These are phyloP conservation scores for Molossus molossus DNA, from an alignment of 2,797 vertebrate genomes.

Conservation along the genomic window DNA sequence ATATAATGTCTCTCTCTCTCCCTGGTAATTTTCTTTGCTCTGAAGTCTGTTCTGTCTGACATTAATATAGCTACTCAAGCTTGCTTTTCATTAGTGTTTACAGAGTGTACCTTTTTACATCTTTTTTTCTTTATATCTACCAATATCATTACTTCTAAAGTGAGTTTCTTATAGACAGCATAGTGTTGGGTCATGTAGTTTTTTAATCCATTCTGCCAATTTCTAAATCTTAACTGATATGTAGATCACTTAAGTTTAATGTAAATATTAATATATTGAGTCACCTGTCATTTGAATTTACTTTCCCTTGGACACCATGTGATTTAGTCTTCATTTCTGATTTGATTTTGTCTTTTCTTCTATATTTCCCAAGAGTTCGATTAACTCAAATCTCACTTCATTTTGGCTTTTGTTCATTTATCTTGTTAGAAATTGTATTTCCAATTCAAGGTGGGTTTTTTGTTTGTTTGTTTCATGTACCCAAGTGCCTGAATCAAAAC, in stretches of 20 bases:
- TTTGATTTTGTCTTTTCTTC: not conserved
- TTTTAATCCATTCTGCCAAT: not conserved
- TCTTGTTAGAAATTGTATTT: constrained; percentile 6
- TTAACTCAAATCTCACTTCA: not conserved
- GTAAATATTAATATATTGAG: not conserved
- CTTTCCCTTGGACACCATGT: not conserved
- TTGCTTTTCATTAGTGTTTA: not conserved
- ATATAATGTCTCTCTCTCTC: not conserved
- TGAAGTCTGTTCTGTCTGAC: not conserved
- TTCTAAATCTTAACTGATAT: not conserved
- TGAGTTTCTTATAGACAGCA: not conserved
- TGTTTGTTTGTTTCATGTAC: not conserved
- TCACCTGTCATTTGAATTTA: not conserved
- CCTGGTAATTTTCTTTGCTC: not conserved
- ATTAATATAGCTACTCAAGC: not conserved
- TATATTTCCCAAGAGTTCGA: not conserved
- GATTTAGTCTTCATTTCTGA: constrained; percentile 24
- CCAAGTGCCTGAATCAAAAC: not conserved
- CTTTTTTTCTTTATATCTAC: not conserved
- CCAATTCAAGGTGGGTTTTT: not conserved
- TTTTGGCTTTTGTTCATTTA: not conserved
- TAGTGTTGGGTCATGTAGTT: not conserved
- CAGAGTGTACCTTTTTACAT: not conserved
- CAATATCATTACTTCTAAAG: not conserved
- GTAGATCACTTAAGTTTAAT: constrained; percentile 8